Evolutionary conservation across 2,888 invertebrate genomes (phyloP).

Genomic region (Lacanobia wlatinum): DNA sequence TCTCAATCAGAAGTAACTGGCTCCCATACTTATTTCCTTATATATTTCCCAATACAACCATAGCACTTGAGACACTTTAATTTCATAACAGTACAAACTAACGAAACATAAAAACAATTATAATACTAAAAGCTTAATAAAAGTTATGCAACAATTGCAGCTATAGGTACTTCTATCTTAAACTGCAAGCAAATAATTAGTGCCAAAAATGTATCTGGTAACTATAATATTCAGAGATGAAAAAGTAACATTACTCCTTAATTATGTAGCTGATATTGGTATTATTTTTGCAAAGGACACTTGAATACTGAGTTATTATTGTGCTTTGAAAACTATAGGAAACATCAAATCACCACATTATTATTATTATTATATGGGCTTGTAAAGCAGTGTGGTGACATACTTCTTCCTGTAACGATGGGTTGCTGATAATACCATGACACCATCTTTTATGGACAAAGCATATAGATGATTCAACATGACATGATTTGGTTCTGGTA

Average conservation of each 20-base stretch:
- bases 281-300: constrained; percentile 25
- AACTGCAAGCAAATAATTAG: constrained; percentile 25
- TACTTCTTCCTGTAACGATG: constrained; percentile 99
- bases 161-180: not conserved
- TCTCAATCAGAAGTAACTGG: constrained; percentile 37
- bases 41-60: constrained; percentile 35
- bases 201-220: constrained; percentile 26
- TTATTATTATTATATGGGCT: constrained; percentile 96
- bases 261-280: constrained; percentile 7
- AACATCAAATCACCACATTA: constrained; percentile 39
- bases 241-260: too few relatives aligned
- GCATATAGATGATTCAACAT: constrained; percentile 99
- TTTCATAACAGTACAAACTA: constrained; percentile 37
- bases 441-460: constrained; percentile 99
- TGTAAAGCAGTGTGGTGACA: constrained; percentile 99
- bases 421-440: constrained; percentile 99
- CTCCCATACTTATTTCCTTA: constrained; percentile 31
- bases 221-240: constrained; percentile 8
- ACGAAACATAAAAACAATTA: constrained; percentile 33
- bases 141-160: constrained; percentile 21
- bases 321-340: constrained; percentile 43
- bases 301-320: constrained; percentile 51
- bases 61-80: constrained; percentile 29
- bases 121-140: constrained; percentile 30
- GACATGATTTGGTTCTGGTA: constrained; percentile 99